These are phyloP conservation scores for Xiphophorus couchianus DNA, from an alignment of 2,113 vertebrate genomes.

Conservation along the genomic window DNA sequence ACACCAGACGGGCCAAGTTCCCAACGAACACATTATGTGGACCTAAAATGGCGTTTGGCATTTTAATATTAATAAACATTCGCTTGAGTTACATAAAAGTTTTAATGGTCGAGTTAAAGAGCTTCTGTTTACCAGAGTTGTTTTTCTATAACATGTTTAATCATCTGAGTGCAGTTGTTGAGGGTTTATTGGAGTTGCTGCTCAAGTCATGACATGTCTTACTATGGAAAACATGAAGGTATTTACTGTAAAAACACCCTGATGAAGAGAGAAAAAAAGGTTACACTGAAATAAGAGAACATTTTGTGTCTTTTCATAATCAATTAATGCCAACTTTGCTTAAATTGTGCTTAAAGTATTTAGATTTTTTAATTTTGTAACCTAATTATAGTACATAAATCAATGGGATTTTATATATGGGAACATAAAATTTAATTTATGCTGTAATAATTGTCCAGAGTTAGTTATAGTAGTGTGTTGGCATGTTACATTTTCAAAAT, in stretches of 20 bases:
- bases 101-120: background rate
- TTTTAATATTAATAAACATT: no score
- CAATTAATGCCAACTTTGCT: background rate
- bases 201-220: background rate
- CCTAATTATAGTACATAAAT: background rate
- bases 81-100: background rate
- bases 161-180: background rate
- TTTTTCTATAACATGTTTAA: background rate
- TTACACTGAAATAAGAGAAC: no score
- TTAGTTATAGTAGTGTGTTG: no score
- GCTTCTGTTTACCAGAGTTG: background rate
- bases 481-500: no score
- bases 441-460: no score
- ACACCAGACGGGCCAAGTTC: no score
- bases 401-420: no score
- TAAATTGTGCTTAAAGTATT: background rate
- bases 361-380: background rate
- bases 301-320: background rate
- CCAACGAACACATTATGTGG: no score
- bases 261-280: background rate
- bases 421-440: no score
- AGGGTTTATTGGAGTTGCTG: background rate
- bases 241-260: background rate
- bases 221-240: background rate
- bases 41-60: no score